phyloP scores from a whole-genome alignment of 2,113 vertebrate species.

The Psephotus haematonotus region DNA sequence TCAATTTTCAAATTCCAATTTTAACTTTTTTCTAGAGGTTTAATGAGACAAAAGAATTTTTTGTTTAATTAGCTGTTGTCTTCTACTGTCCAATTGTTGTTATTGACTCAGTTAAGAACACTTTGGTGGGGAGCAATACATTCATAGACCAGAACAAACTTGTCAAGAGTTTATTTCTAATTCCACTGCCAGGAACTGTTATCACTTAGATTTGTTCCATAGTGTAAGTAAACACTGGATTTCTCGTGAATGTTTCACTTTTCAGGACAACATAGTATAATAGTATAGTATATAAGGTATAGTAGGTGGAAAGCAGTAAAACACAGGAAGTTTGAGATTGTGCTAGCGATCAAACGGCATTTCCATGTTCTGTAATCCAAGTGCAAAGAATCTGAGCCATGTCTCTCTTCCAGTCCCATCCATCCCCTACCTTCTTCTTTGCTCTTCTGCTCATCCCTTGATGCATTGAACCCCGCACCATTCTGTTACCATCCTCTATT shows the following conservation, averaged over 20 bases:
- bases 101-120: rapidly evolving
- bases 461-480: rapidly evolving
- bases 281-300: rapidly evolving
- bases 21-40: background rate
- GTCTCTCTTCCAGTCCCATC: background rate
- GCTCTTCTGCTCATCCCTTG: rapidly evolving
- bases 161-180: background rate
- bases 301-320: background rate
- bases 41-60: background rate
- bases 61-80: background rate
- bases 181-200: background rate
- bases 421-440: rapidly evolving
- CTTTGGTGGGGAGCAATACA: rapidly evolving
- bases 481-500: background rate
- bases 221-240: background rate
- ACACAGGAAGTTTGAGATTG: background rate
- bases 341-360: background rate
- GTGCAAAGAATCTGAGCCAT: background rate
- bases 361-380: background rate
- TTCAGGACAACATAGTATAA: background rate
- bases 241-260: background rate
- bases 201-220: background rate
- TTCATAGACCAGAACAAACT: background rate
- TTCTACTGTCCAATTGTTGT: background rate
- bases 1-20: background rate